Base-by-base conservation (phyloP, 2,797 vertebrate genomes). In the Sebastes oblongus region DNA sequence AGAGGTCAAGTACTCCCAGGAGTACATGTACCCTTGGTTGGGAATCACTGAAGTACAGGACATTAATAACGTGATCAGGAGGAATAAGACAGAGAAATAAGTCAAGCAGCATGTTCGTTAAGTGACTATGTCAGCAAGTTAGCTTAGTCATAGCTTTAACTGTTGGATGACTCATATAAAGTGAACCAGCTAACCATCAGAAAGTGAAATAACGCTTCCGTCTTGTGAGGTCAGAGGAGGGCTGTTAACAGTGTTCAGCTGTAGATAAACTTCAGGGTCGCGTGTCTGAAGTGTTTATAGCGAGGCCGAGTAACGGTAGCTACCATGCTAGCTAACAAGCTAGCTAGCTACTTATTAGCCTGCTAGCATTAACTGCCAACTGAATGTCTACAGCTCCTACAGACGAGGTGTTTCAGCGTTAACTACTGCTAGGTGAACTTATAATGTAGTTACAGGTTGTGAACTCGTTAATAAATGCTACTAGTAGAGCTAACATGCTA, bases 401-500 rank as follows among this genome's bases (percentile, higher is more conserved):
- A 4, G 10, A 7, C 1, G 6, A 34, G 1, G 7, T 18, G 10
- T 2, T 16, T 2, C 4, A 11, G 1, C 7, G 1, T 12, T 14
- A 64, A 8, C 54, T 3, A 1, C 2, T 1, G 1, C 1, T 54
- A 11, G 1, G 30, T 30, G 1, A 14, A 34, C 2, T n/a, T 58
- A 7, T 1, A 59, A 60, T 4, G 3, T 18, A 24, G 52, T 3
- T 64, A 65, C 6, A 12, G 0, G 27, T 3, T 54, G 32, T 24
- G 5, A 27, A 14, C 55, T 20, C 61, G 22, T 60, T 64, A 59
- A 62, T 65, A 30, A 75, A 8, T 60, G 18, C 71, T 65, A 60
- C n/a, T 29, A 73, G 59, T 55, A 5, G 34, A 80, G 92, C 89
- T 94, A 93, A 90, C 91, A 6, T 7, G 39, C 39, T 42, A 16